Percentiles rank a stretch among this genome's conserved stretches.
phyloP scores from a whole-genome alignment of 1,140 invertebrate species.

The Mylabris phalerata region DNA sequence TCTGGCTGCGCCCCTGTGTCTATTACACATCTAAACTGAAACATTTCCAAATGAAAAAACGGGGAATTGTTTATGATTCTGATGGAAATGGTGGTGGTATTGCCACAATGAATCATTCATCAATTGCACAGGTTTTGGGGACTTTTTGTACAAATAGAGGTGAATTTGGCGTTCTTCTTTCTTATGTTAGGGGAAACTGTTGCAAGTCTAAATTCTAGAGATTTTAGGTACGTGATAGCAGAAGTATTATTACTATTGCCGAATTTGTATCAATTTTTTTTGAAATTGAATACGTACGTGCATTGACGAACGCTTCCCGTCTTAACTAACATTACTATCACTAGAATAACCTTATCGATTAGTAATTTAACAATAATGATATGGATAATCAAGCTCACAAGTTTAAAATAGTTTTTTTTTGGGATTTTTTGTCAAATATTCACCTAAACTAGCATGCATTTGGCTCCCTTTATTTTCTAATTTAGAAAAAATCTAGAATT shows the following conservation, averaged over 20 bases:
- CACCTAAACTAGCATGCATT: constrained; percentile 22
- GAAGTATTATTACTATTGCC: constrained; percentile 12
- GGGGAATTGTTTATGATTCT: not conserved
- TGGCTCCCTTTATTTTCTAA: constrained; percentile 10
- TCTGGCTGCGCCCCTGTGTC: constrained; percentile 30
- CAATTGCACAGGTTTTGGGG: constrained; percentile 21
- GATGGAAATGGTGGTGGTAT: constrained; percentile 19
- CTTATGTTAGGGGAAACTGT: no score
- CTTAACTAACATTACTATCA: constrained; percentile 3
- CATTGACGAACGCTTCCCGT: constrained; percentile 23
- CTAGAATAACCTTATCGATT: constrained; percentile 4
- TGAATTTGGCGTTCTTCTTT: no score
- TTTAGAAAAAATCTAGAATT: constrained; percentile 14
- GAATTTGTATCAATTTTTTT: constrained; percentile 7
- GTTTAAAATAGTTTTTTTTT: constrained; percentile 8
- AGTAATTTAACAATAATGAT: constrained; percentile 24
- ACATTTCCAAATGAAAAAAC: no score
- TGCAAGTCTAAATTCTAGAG: constrained; percentile 13
- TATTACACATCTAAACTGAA: no score
- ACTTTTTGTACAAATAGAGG: no score
- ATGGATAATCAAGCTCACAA: constrained; percentile 32
- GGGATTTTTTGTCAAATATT: not conserved
- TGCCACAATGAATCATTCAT: constrained; percentile 38
- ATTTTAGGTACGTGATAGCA: constrained; percentile 35
- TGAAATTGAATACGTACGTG: constrained; percentile 18